phyloP scores from a whole-genome alignment of 2,797 vertebrate genomes.

The Clarias platycephalus region DNA sequence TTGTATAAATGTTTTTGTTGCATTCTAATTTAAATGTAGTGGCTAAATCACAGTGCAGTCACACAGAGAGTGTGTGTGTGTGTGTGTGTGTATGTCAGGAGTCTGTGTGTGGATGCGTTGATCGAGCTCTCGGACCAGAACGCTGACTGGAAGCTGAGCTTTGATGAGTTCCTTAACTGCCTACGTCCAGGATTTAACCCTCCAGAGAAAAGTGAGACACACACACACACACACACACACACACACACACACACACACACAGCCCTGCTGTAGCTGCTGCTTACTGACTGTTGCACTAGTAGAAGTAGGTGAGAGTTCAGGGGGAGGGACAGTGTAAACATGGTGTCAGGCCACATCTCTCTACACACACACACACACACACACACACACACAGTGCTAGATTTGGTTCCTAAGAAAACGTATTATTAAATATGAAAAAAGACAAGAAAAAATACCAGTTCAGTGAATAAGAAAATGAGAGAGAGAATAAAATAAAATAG shows the following conservation, averaged over 20 bases:
- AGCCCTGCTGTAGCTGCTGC: background rate
- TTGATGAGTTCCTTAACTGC: slow-evolving; percentile 96
- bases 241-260: background rate
- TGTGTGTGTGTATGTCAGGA: slow-evolving; percentile 72
- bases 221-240: background rate
- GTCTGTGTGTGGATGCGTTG: slow-evolving; percentile 94
- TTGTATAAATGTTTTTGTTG: background rate
- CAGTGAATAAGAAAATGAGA: too few species aligned
- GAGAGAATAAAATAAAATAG: too few species aligned
- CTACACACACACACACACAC: background rate
- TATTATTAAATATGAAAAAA: background rate
- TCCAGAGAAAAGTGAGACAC: slow-evolving; percentile 90
- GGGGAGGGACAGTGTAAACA: slow-evolving; percentile 20
- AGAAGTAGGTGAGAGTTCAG: slow-evolving; percentile 56
- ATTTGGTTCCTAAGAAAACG: background rate
- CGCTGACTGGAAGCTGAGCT: slow-evolving; percentile 98
- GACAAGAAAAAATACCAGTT: background rate
- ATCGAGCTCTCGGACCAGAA: slow-evolving; percentile 98
- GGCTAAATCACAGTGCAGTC: background rate
- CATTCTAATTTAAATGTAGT: background rate
- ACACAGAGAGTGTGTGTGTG: slow-evolving; percentile 5
- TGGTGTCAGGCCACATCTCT: background rate
- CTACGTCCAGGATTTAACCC: slow-evolving; percentile 93
- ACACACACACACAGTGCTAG: slow-evolving; percentile 5
- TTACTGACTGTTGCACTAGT: background rate